Conservation (phyloP, 2,113 vertebrate genomes). For the Pogona vitticeps region DNA sequence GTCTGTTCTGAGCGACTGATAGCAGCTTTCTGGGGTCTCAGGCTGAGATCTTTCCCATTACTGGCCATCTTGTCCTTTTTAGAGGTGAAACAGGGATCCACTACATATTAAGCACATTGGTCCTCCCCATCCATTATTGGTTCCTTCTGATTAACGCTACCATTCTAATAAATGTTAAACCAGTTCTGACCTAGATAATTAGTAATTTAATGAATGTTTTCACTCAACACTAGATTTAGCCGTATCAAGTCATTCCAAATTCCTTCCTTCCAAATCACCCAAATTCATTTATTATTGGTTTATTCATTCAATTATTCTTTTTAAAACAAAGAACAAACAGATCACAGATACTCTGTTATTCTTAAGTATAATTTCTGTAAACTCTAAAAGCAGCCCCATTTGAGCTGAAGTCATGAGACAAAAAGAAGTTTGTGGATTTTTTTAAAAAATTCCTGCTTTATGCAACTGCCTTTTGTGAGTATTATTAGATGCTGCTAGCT, state of each 20-base stretch:
- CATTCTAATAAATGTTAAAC: neutral
- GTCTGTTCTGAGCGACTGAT: neutral
- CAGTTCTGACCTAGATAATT: neutral
- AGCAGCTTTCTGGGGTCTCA: neutral
- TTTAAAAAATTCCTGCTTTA: too few relatives aligned
- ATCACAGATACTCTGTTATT: neutral
- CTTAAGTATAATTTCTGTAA: neutral
- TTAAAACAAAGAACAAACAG: neutral
- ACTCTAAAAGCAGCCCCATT: neutral
- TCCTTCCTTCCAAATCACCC: neutral
- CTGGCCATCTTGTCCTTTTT: neutral
- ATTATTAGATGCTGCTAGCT: constrained; percentile 40
- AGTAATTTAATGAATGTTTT: neutral
- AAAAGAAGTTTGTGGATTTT: too few relatives aligned
- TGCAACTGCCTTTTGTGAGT: neutral
- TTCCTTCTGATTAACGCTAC: neutral
- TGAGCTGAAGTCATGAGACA: too few relatives aligned
- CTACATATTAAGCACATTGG: neutral
- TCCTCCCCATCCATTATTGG: neutral
- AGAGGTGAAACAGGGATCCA: neutral
- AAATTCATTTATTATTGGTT: neutral
- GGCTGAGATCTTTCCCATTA: neutral
- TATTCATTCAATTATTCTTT: neutral
- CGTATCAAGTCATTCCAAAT: neutral
- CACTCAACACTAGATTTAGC: neutral